These are phyloP conservation scores for Eupeodes luniger DNA, from an alignment of 2,888 invertebrate species.

Conservation along the genomic window DNA sequence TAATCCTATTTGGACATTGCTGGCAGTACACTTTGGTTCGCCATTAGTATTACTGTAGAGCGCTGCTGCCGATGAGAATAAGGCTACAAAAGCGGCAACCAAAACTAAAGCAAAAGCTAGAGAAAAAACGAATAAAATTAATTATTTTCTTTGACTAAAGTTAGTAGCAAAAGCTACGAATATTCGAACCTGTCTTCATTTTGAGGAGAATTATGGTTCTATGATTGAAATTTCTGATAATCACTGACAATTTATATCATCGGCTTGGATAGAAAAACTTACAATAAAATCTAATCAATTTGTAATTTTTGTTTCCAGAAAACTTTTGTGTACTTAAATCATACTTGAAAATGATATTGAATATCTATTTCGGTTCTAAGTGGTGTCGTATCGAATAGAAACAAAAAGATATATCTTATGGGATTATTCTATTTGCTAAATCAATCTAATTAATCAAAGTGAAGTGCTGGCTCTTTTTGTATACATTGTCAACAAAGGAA, in stretches of 20 bases:
- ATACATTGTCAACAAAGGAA: no score
- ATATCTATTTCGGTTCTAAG: no score
- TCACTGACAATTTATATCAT: slow-evolving; percentile 35
- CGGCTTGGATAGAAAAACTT: slow-evolving; percentile 6
- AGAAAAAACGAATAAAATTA: background rate
- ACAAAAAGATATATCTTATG: no score
- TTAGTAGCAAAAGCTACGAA: no score
- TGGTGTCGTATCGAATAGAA: no score
- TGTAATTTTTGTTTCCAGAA: slow-evolving; percentile 68
- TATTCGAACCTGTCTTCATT: slow-evolving; percentile 61
- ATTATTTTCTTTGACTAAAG: slow-evolving; percentile 65
- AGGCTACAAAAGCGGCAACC: slow-evolving; percentile 73
- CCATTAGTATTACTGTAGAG: slow-evolving; percentile 76
- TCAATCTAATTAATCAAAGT: no score
- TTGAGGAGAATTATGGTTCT: slow-evolving; percentile 8
- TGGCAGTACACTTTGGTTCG: slow-evolving; percentile 78
- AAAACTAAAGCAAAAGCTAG: slow-evolving; percentile 43
- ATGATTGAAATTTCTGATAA: slow-evolving; percentile 17
- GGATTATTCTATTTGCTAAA: no score
- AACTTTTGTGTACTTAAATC: no score
- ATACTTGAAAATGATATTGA: no score
- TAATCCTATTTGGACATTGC: slow-evolving; percentile 76
- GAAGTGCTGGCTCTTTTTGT: no score
- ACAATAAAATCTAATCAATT: slow-evolving; percentile 37
- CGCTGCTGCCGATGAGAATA: slow-evolving; percentile 54